Evolutionary conservation across 2,888 invertebrate genomes (phyloP).

Genomic region (Heteromyza rotundicornis): DNA sequence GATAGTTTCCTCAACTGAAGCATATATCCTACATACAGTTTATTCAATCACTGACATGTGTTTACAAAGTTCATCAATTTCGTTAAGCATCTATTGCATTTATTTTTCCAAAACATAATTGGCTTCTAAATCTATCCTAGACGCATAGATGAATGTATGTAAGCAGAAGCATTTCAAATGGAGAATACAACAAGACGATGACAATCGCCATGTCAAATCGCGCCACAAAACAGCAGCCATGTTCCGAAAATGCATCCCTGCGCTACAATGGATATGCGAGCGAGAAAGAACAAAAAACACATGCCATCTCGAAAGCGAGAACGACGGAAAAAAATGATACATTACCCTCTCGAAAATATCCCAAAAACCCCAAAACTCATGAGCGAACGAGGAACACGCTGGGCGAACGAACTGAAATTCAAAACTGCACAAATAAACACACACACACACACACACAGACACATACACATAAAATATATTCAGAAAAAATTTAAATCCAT

Average conservation of each 20-base stretch:
- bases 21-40: too few species aligned
- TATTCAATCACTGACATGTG: too few species aligned
- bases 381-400: neutral
- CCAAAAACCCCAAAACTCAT: constrained; percentile 28
- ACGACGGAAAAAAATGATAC: constrained; percentile 31
- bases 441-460: constrained; percentile 17
- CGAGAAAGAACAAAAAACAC: constrained; percentile 19
- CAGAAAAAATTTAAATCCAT: constrained; percentile 51
- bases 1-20: too few species aligned
- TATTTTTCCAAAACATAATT: too few species aligned
- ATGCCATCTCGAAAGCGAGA: neutral
- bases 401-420: constrained; percentile 6
- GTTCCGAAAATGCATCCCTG: neutral
- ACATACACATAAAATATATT: constrained; percentile 27
- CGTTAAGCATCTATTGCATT: too few species aligned
- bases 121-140: too few species aligned
- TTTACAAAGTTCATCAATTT: too few species aligned
- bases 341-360: constrained; percentile 37
- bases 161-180: too few species aligned
- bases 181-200: neutral
- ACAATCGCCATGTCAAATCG: neutral
- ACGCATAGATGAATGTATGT: too few species aligned
- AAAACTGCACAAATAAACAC: constrained; percentile 13
- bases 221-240: neutral
- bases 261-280: constrained; percentile 11